Base-by-base conservation (phyloP, 2,113 vertebrate species). In the Nematolebias whitei region DNA sequence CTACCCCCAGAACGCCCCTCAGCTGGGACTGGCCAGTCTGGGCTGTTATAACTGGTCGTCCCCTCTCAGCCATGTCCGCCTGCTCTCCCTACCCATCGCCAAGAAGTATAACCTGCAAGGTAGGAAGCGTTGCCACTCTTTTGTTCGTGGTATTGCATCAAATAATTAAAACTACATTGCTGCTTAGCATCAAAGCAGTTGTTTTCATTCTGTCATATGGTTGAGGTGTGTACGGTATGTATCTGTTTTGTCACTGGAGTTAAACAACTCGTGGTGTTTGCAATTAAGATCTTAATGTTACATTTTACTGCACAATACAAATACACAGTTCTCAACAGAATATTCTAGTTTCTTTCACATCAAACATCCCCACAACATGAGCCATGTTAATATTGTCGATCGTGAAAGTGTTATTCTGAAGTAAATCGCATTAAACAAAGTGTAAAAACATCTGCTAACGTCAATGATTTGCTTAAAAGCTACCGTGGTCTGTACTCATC, bases 51-150 rank as follows among this genome's bases (percentile, higher is more conserved):
- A 94, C 82, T 96, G 94, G 95, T 93, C 93, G 23, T 96, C 94
- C 9, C 94, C 96, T 10, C 58, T 98, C 2, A 90, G 88, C 44
- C 95, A 97, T 51, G 94, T 96, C 76, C 94, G 96, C 0, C 91
- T 98, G 67, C 89, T 98, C 79, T 94, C 94, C 12, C 85, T 98
- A 79, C 96, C 96, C 52, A 98, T 98, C 60, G 94, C 96, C 83
- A 95, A 95, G 91, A 98, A 98, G 83, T 96, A 98, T 82, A 96
- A 96, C 91, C 83, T 96, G 1, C 95, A 96, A 89, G 94, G 94
- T 95, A 16, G 16, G 69, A 47, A 35, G 12, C 23, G 0, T 15
- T 41, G 16, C n/a, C 16, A 10, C 20, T 24, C 3, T 41, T 14
- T n/a, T 29, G 26, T 29, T 7, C 3, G 7, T 29, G 26, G 26